A percentile compares a stretch with the other conserved stretches of the same genome.
These are phyloP conservation scores for Thereva nobilitata DNA, from an alignment of 2,888 invertebrate genomes.

Conservation along the genomic window DNA sequence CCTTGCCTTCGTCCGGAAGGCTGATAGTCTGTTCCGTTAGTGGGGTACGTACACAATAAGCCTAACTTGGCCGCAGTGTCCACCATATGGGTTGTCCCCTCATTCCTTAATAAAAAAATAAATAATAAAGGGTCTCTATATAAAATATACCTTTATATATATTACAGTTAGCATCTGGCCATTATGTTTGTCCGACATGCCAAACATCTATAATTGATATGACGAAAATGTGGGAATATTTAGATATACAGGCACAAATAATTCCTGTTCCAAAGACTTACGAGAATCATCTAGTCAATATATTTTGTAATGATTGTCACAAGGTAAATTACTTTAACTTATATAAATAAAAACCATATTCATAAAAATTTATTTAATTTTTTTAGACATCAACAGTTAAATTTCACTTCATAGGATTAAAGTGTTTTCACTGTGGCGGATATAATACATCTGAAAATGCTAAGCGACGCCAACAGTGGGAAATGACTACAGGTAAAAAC, in stretches of 20 bases:
- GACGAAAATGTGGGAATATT: slow-evolving; percentile 78
- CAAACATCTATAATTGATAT: slow-evolving; percentile 87
- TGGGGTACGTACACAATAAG: too few relatives aligned
- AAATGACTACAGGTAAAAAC: slow-evolving; percentile 40
- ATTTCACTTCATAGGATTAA: slow-evolving; percentile 86
- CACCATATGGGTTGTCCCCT: too few relatives aligned
- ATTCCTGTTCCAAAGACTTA: slow-evolving; percentile 87
- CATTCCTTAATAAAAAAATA: too few relatives aligned
- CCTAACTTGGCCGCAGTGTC: too few relatives aligned
- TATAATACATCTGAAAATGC: slow-evolving; percentile 83
- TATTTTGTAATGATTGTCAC: slow-evolving; percentile 91
- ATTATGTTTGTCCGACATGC: slow-evolving; percentile 88
- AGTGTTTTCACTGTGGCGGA: slow-evolving; percentile 85
- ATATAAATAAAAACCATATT: slow-evolving; percentile 8
- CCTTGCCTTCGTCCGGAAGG: too few relatives aligned
- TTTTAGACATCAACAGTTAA: slow-evolving; percentile 76
- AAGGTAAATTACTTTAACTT: slow-evolving; percentile 63
- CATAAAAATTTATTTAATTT: slow-evolving; percentile 38
- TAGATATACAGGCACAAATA: slow-evolving; percentile 79
- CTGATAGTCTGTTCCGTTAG: too few relatives aligned
- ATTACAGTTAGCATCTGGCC: slow-evolving; percentile 64
- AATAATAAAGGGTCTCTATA: not conserved
- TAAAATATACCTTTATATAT: not conserved
- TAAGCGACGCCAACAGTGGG: slow-evolving; percentile 54
- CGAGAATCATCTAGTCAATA: slow-evolving; percentile 76